Percentiles rank a stretch among this genome's conserved stretches.
phyloP scores from a whole-genome alignment of 2,797 vertebrate genomes.

The Eospalax fontanierii region DNA sequence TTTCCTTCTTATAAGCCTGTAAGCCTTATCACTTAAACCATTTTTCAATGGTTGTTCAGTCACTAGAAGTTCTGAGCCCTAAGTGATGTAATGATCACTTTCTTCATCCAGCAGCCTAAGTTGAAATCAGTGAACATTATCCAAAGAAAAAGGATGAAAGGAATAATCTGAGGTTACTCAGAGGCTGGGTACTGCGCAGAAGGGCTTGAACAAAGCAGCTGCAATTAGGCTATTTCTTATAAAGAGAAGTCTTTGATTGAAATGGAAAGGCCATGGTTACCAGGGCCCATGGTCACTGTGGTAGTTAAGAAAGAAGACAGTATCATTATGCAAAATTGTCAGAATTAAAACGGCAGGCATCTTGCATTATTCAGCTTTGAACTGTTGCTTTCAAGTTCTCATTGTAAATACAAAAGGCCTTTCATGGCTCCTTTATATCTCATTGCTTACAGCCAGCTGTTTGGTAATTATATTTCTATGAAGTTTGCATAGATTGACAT shows the following conservation, averaged over 20 bases:
- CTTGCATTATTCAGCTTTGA: conserved; percentile 63
- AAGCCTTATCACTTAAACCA: background rate
- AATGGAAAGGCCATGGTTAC: conserved; percentile 55
- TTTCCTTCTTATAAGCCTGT: conserved; percentile 14
- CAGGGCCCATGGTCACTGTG: background rate
- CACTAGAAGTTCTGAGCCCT: conserved; percentile 16
- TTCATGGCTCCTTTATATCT: conserved; percentile 70
- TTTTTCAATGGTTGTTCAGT: conserved; percentile 47
- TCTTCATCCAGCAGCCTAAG: background rate
- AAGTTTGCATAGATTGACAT: conserved; percentile 75
- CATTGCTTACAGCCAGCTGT: conserved; percentile 76
- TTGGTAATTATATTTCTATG: conserved; percentile 71
- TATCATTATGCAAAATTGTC: conserved; percentile 75
- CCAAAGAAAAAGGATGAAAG: conserved; percentile 49
- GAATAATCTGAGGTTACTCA: conserved; percentile 18
- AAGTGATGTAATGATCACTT: background rate
- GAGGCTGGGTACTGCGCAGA: conserved; percentile 18
- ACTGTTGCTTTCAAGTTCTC: conserved; percentile 63
- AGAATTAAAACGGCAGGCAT: conserved; percentile 68
- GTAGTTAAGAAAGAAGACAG: conserved; percentile 72
- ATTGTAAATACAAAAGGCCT: conserved; percentile 69
- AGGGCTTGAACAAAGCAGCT: conserved; percentile 32
- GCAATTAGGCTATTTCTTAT: conserved; percentile 44
- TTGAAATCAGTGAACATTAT: conserved; percentile 59
- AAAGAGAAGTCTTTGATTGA: conserved; percentile 45